A percentile compares a stretch with the other conserved stretches of the same genome.
Conservation (phyloP, 2,113 vertebrate genomes). For the Hyla sarda region DNA sequence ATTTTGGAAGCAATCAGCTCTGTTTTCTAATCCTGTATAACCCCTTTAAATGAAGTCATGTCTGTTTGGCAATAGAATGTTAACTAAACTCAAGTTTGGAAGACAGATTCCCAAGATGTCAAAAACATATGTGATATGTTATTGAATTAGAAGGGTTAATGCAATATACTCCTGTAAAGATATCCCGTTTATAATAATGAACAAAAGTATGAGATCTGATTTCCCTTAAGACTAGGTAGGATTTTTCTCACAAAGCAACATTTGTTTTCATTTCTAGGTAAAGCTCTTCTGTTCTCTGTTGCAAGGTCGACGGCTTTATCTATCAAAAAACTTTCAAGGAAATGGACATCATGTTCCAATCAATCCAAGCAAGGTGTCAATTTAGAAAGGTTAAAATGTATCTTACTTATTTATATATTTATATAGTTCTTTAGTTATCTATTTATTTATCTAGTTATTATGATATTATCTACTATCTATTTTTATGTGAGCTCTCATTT, state of each 20-base stretch:
- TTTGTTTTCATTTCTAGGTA: conserved; percentile 11
- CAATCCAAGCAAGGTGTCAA: not conserved
- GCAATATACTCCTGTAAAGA: not conserved
- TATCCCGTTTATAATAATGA: not conserved
- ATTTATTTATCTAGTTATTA: no score
- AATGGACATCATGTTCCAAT: not conserved
- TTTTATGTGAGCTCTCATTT: not conserved
- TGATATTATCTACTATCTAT: no score
- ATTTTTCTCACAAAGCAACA: not conserved
- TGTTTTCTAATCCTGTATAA: no score
- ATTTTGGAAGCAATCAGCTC: no score
- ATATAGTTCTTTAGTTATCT: no score
- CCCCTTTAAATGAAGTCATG: not conserved
- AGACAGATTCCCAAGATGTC: not conserved
- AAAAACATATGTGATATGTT: not conserved
- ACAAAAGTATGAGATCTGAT: not conserved
- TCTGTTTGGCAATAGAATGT: not conserved
- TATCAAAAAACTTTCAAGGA: not conserved
- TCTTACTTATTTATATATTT: no score
- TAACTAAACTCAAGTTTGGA: not conserved
- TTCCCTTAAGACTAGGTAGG: conserved; percentile 4
- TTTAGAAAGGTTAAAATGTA: not conserved
- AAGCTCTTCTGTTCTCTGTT: not conserved
- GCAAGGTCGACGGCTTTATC: not conserved
- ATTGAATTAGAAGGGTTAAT: conserved; percentile 1